These are phyloP conservation scores for Coleophora deauratella DNA, from an alignment of 2,888 invertebrate species.

Conservation along the genomic window DNA sequence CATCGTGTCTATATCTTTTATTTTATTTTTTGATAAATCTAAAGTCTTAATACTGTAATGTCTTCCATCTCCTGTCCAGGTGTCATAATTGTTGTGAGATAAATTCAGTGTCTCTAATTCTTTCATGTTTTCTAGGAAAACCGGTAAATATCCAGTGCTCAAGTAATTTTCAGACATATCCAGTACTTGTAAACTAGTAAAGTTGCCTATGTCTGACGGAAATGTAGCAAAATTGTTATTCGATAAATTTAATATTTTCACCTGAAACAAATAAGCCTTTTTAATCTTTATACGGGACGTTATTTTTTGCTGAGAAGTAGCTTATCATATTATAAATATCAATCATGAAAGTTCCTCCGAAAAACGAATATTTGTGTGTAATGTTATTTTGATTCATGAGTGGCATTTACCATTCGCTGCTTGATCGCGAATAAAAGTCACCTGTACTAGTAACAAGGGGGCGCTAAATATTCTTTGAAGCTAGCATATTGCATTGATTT, in stretches of 20 bases:
- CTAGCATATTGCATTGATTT: too few relatives aligned
- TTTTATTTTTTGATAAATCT: constrained; percentile 80
- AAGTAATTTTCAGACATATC: constrained; percentile 69
- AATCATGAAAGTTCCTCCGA: too few relatives aligned
- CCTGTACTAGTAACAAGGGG: too few relatives aligned
- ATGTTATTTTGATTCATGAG: too few relatives aligned
- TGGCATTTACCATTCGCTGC: too few relatives aligned
- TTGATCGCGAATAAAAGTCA: too few relatives aligned
- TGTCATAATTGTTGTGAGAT: constrained; percentile 68
- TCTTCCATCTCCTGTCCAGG: constrained; percentile 40
- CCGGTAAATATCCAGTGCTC: constrained; percentile 43
- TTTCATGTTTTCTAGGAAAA: constrained; percentile 57
- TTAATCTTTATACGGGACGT: too few relatives aligned
- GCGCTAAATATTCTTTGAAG: too few relatives aligned
- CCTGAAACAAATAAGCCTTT: constrained; percentile 49
- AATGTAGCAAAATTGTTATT: constrained; percentile 75
- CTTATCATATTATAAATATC: too few relatives aligned
- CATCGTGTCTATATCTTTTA: constrained; percentile 72
- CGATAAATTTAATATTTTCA: constrained; percentile 77
- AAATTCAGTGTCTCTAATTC: constrained; percentile 74
- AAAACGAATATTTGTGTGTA: too few relatives aligned
- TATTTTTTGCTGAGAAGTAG: too few relatives aligned
- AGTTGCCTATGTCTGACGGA: constrained; percentile 63
- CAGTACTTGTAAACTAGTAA: constrained; percentile 62
- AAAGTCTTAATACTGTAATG: constrained; percentile 61